Conservation (phyloP, 2,888 invertebrate genomes). For the Chymomyza fuscimana region DNA sequence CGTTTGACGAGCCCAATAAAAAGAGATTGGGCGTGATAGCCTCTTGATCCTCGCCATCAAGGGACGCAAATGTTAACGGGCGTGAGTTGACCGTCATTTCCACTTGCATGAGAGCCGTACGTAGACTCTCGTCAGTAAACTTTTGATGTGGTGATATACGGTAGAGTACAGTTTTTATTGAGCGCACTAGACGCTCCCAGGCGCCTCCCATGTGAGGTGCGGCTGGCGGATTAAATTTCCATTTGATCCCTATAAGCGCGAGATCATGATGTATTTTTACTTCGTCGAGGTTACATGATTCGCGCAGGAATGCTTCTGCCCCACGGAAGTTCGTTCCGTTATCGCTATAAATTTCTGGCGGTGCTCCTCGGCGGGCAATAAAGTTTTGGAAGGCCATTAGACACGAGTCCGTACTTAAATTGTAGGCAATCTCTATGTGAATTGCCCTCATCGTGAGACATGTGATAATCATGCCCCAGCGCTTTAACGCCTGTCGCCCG, state of each 20-base stretch:
- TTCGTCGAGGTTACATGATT: background rate
- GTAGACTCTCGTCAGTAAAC: conserved; percentile 23
- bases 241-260: too few relatives aligned
- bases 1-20: conserved; percentile 10
- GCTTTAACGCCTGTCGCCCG: conserved; percentile 35
- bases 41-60: conserved; percentile 16
- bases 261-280: conserved; percentile 29
- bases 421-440: conserved; percentile 41
- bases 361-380: conserved; percentile 17
- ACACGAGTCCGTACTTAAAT: conserved; percentile 39
- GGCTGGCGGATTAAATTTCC: too few relatives aligned
- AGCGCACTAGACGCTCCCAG: too few relatives aligned
- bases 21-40: conserved; percentile 37
- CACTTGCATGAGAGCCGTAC: conserved; percentile 23
- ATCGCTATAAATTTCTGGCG: conserved; percentile 4
- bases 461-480: conserved; percentile 43
- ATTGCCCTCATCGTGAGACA: conserved; percentile 42
- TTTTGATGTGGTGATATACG: conserved; percentile 36
- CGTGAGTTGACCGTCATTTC: conserved; percentile 25
- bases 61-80: conserved; percentile 15
- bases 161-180: too few relatives aligned
- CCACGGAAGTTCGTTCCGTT: conserved; percentile 17
- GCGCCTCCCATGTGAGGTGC: too few relatives aligned
- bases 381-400: conserved; percentile 35
- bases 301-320: conserved; percentile 9